Evolutionary conservation across 2,113 vertebrate species (phyloP).

Genomic region (Megaleporinus macrocephalus): DNA sequence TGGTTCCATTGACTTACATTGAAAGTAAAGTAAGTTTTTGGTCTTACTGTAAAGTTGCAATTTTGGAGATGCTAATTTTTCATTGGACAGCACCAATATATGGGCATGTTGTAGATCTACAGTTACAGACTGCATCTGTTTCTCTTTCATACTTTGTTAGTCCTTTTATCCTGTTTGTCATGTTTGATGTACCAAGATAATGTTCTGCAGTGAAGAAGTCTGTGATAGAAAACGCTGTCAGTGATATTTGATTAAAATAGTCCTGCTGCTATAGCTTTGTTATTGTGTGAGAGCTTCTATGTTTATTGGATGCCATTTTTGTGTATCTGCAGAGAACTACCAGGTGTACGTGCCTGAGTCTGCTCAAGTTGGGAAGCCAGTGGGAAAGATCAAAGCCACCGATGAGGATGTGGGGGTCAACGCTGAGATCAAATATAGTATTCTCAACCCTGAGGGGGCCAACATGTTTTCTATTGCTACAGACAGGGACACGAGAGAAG

Average conservation of each 20-base stretch:
- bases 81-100: too few relatives aligned
- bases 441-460: conserved; percentile 90
- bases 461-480: conserved; percentile 90
- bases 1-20: too few relatives aligned
- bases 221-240: not conserved
- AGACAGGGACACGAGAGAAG: conserved; percentile 92
- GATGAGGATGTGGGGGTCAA: conserved; percentile 93
- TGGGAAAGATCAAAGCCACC: conserved; percentile 96
- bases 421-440: conserved; percentile 94
- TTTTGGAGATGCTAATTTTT: too few relatives aligned
- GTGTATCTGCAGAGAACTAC: conserved; percentile 86
- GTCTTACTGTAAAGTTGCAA: too few relatives aligned
- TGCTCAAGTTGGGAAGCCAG: conserved; percentile 91
- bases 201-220: not conserved
- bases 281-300: not conserved
- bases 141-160: too few relatives aligned
- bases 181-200: too few relatives aligned
- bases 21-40: too few relatives aligned
- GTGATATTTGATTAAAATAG: not conserved
- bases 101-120: too few relatives aligned
- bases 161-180: too few relatives aligned
- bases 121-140: too few relatives aligned
- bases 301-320: not conserved
- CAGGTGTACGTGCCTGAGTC: conserved; percentile 95
- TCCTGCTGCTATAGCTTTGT: not conserved